A percentile compares a stretch with the other conserved stretches of the same genome.
These are phyloP conservation scores for Seriola aureovittata DNA, from an alignment of 2,113 vertebrate species.

Conservation along the genomic window DNA sequence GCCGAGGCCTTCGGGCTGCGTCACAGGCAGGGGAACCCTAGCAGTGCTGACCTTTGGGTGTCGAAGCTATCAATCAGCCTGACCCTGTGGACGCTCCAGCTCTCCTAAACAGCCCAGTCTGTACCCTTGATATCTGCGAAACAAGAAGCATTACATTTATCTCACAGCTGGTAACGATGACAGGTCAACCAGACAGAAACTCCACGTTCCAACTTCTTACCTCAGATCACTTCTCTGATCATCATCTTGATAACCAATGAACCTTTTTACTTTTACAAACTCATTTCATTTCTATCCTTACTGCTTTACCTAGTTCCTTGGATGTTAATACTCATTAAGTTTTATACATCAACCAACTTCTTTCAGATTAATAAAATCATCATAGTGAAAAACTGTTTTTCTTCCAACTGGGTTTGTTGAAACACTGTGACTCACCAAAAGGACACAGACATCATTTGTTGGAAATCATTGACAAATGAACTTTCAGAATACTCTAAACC, in stretches of 20 bases:
- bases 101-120: constrained; percentile 32
- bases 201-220: neutral
- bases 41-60: constrained; percentile 62
- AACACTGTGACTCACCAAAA: constrained; percentile 71
- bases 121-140: constrained; percentile 65
- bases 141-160: constrained; percentile 66
- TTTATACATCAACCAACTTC: neutral
- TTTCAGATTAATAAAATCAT: constrained; percentile 33
- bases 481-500: constrained; percentile 74
- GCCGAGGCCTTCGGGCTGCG: constrained; percentile 41
- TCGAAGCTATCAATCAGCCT: constrained; percentile 69
- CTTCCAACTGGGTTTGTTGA: constrained; percentile 27
- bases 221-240: constrained; percentile 1
- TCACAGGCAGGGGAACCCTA: constrained; percentile 27
- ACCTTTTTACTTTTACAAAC: neutral
- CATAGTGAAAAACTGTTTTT: constrained; percentile 32
- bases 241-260: neutral
- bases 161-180: constrained; percentile 52
- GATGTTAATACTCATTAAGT: neutral
- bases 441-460: constrained; percentile 76
- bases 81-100: constrained; percentile 45
- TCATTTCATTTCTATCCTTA: neutral
- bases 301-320: neutral
- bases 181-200: constrained; percentile 8
- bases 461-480: constrained; percentile 78